These are phyloP conservation scores for Mycetomoellerius zeteki DNA, from an alignment of 1,140 invertebrate species.

Conservation along the genomic window DNA sequence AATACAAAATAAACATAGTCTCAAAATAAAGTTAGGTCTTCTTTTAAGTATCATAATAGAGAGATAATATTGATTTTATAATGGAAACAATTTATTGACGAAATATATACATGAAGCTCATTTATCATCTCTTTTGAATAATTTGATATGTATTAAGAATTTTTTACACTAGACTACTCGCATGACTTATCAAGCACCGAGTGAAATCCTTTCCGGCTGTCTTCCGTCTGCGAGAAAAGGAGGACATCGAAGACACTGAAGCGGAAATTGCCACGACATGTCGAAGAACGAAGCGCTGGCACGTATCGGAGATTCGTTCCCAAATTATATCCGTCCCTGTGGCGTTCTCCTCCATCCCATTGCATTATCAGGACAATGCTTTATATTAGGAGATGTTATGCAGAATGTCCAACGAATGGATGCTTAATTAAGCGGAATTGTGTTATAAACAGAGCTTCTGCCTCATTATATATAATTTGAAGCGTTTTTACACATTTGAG, in stretches of 20 bases:
- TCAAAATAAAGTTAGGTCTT: no score
- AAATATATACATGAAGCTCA: neutral
- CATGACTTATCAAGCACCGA: neutral
- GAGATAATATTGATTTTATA: neutral
- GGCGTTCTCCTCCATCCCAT: neutral
- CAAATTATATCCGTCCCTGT: slow-evolving; percentile 45
- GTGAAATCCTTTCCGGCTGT: neutral
- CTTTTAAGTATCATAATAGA: neutral
- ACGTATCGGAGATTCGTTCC: slow-evolving; percentile 45
- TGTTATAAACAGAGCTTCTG: neutral
- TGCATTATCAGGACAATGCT: slow-evolving; percentile 9
- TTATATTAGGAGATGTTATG: slow-evolving; percentile 11
- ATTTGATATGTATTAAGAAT: neutral
- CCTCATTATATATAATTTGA: slow-evolving; percentile 14
- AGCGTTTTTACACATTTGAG: neutral
- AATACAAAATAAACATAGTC: neutral
- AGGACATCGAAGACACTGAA: slow-evolving; percentile 18
- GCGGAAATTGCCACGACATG: slow-evolving; percentile 65
- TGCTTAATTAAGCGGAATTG: slow-evolving; percentile 46
- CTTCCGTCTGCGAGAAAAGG: neutral
- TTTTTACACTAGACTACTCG: neutral
- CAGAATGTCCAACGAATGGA: neutral
- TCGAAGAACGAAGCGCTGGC: slow-evolving; percentile 43
- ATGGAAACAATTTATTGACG: neutral
- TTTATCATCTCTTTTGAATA: neutral